Conservation (phyloP, 92 coral and sea anemone species). For the Porites divaricata region DNA sequence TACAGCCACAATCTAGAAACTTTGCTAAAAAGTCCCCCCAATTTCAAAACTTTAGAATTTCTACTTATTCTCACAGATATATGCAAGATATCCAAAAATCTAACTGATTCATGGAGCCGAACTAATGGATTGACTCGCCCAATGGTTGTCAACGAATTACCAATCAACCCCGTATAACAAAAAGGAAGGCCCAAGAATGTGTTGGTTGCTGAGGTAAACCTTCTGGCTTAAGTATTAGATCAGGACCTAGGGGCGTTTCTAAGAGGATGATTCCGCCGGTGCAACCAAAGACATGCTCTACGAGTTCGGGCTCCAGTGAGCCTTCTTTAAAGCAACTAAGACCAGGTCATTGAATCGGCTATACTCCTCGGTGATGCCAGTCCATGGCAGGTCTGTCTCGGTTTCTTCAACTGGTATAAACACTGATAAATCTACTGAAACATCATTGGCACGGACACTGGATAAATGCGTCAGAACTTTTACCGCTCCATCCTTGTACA, state of each 20-base stretch:
- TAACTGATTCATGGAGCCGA: not conserved
- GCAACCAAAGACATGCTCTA: not conserved
- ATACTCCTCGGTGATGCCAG: not conserved
- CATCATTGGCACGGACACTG: not conserved
- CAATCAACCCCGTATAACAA: too few relatives aligned
- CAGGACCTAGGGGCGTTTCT: not conserved
- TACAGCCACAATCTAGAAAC: not conserved
- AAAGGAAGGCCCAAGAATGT: not conserved
- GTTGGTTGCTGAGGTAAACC: not conserved
- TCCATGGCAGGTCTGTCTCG: not conserved
- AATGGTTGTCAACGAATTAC: not conserved
- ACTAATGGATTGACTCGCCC: too few relatives aligned
- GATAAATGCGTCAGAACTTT: not conserved
- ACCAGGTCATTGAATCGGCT: not conserved
- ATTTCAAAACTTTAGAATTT: not conserved
- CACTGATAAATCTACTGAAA: constrained; percentile 10
- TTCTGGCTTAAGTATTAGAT: not conserved
- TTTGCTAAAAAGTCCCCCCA: not conserved
- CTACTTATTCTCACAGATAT: not conserved
- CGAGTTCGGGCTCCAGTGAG: not conserved
- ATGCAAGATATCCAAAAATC: not conserved
- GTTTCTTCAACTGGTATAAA: constrained; percentile 7
- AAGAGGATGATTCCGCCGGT: not conserved
- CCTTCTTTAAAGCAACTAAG: not conserved
- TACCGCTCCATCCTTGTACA: constrained; percentile 11